Conservation (phyloP, 2,888 invertebrate species). For the Plagodis dolabraria region DNA sequence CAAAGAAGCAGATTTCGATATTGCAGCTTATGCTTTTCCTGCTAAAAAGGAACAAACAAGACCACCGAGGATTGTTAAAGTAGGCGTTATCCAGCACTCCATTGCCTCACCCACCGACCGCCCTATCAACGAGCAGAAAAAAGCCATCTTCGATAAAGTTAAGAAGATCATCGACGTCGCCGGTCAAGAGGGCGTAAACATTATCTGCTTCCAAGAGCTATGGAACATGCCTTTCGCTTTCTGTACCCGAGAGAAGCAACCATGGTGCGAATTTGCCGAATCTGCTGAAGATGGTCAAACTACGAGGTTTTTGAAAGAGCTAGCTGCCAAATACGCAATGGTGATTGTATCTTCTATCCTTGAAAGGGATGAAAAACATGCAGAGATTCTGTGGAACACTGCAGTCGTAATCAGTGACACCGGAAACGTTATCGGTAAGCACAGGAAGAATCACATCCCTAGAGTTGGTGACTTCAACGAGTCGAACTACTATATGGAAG, state of each 20-base stretch:
- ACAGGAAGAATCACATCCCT: slow-evolving; percentile 99
- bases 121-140: slow-evolving; percentile 91
- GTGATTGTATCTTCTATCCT: slow-evolving; percentile 98
- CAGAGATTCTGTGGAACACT: slow-evolving; percentile 97
- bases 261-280: slow-evolving; percentile 99
- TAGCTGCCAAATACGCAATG: slow-evolving; percentile 94
- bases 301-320: slow-evolving; percentile 91
- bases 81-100: slow-evolving; percentile 95
- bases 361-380: slow-evolving; percentile 94
- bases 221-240: slow-evolving; percentile 99
- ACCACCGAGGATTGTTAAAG: slow-evolving; percentile 89
- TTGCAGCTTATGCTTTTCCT: slow-evolving; percentile 76
- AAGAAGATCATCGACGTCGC: slow-evolving; percentile 92
- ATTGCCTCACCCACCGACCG: slow-evolving; percentile 92
- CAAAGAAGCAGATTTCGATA: slow-evolving; percentile 81
- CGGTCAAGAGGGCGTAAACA: slow-evolving; percentile 92
- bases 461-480: slow-evolving; percentile 99
- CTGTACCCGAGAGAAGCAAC: slow-evolving; percentile 97
- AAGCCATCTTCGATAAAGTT: slow-evolving; percentile 92
- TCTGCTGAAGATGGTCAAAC: slow-evolving; percentile 95
- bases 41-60: slow-evolving; percentile 83
- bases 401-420: slow-evolving; percentile 96
- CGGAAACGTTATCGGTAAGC: slow-evolving; percentile 96
- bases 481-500: slow-evolving; percentile 98
- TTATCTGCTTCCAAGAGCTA: slow-evolving; percentile 97